Evolutionary conservation across 2,797 vertebrate species (phyloP), one percentile per base, ranked within the genome.

Genomic region (Etheostoma nigrum): DNA sequence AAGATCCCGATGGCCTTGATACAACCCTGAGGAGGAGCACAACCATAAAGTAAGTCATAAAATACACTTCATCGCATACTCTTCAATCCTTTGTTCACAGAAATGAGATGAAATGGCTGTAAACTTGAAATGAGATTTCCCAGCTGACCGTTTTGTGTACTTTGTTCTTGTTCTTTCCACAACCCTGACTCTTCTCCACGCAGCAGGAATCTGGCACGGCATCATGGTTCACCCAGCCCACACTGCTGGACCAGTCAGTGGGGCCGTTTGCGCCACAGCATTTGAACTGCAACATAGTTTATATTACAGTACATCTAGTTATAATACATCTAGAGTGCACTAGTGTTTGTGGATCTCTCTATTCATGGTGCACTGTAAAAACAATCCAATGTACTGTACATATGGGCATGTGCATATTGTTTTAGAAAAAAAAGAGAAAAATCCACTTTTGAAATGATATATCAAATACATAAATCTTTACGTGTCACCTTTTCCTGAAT

Each of bases 121-220:
- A 15, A 55, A 67, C 19, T 59, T 66, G 12, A 61, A 48, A 33
- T 19, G 5, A 45, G 33, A 52, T 58, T 76, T 70, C 64, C 52
- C 73, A 40, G 36, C 61, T 72, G 69, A 89, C 91, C 87, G 73
- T 74, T 30, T 18, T 54, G 74, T 75, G 4, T 4, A 68, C 12
- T 1, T 83, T 72, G 0, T 49, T 2, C 49, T 49, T 76, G 52
- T 78, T 23, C 4, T 74, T 30, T 63, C 89, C 90, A 25, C 91
- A 91, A 4, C 64, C 72, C 1, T 66, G 4, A 6, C 8, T 68
- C 7, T 83, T 87, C 42, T 5, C 42, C 36, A n/a, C 0, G 44
- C 88, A 91, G 76, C 87, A 90, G 52, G 90, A 91, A 23, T 88
- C 85, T 23, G 90, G 90, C 25, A 89, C 78, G 0, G 67, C 61